phyloP scores from a whole-genome alignment of 2,888 invertebrate species.

The Tholera decimalis region DNA sequence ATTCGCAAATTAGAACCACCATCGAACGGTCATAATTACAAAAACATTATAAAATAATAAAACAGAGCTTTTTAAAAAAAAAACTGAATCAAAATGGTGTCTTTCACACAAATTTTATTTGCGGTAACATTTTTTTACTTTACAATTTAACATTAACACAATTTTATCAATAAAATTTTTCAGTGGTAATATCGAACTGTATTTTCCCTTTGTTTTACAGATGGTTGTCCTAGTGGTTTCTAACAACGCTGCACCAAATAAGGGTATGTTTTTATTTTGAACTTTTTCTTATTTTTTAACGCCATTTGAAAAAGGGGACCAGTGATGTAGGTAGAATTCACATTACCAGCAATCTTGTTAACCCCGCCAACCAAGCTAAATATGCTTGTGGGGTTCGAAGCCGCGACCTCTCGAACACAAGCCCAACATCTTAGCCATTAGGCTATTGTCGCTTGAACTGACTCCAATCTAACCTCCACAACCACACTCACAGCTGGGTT shows the following conservation, averaged over 20 bases:
- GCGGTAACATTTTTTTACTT: constrained; percentile 24
- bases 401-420: no score
- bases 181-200: not conserved
- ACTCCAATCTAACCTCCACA: no score
- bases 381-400: no score
- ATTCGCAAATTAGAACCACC: constrained; percentile 39
- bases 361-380: no score
- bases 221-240: constrained; percentile 22
- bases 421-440: no score
- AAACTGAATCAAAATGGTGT: constrained; percentile 37
- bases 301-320: no score
- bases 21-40: constrained; percentile 34
- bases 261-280: constrained; percentile 20
- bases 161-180: no score
- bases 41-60: constrained; percentile 17
- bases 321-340: no score
- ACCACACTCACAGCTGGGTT: no score
- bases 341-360: no score
- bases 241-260: constrained; percentile 30
- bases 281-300: not conserved
- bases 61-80: not conserved
- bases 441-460: no score
- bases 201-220: constrained; percentile 22
- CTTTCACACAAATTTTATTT: constrained; percentile 16
- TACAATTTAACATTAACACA: not conserved